These are phyloP conservation scores for Pseudochaenichthys georgianus DNA, from an alignment of 2,797 vertebrate species.

Conservation along the genomic window DNA sequence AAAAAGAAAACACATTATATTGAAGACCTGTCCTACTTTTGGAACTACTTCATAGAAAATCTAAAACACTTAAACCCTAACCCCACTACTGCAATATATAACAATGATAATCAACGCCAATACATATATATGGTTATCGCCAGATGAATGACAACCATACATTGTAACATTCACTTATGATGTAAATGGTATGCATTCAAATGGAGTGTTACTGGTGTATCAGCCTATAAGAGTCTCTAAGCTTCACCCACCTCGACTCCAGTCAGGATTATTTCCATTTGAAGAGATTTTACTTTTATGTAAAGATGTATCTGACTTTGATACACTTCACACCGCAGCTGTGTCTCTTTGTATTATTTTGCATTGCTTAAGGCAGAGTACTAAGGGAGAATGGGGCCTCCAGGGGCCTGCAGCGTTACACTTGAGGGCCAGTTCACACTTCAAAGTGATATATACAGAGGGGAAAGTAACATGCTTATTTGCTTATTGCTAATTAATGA, in stretches of 20 bases:
- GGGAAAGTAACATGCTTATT: neutral
- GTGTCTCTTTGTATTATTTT: constrained; percentile 3
- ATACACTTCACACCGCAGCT: neutral
- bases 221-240: neutral
- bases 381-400: neutral
- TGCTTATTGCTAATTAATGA: constrained; percentile 14
- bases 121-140: neutral
- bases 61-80: neutral
- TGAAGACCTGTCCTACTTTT: no score
- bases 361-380: neutral
- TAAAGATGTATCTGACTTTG: constrained; percentile 1
- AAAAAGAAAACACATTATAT: no score
- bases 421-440: constrained; percentile 15
- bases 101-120: neutral
- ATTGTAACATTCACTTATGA: neutral
- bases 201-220: no score
- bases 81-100: neutral
- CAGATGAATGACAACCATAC: neutral
- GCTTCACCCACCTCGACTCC: constrained; percentile 2
- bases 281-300: constrained; percentile 9
- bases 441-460: constrained; percentile 9
- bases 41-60: no score
- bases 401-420: neutral
- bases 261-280: constrained; percentile 10
- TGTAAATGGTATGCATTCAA: no score